Percentiles rank a stretch among this genome's conserved stretches.
Evolutionary conservation across 2,113 vertebrate species (phyloP).

Genomic region (Alces alces): DNA sequence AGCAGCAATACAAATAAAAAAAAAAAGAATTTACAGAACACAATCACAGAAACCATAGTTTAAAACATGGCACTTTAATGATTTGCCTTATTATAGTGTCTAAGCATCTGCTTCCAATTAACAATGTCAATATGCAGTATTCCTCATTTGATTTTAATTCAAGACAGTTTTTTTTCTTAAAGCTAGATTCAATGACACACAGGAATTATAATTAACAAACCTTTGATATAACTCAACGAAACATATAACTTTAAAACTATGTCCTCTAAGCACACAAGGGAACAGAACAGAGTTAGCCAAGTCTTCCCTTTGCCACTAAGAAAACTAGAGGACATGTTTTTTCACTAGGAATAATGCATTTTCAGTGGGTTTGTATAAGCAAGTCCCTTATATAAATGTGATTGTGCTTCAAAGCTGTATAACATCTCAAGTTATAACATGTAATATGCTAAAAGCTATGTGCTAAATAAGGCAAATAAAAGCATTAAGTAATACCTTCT

Average conservation of each 20-base stretch:
- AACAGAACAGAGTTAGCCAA: background rate
- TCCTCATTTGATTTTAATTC: constrained; percentile 74
- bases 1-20: constrained; percentile 67
- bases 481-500: constrained; percentile 95
- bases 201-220: constrained; percentile 14
- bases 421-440: constrained; percentile 74
- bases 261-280: constrained; percentile 64
- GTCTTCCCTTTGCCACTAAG: constrained; percentile 54
- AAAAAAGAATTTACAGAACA: constrained; percentile 70
- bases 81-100: constrained; percentile 86
- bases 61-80: constrained; percentile 58
- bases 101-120: constrained; percentile 79
- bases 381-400: constrained; percentile 76
- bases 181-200: constrained; percentile 38
- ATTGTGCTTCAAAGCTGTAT: constrained; percentile 79
- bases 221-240: background rate
- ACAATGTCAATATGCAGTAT: constrained; percentile 77
- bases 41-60: constrained; percentile 79
- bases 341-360: constrained; percentile 79
- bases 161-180: constrained; percentile 39
- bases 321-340: constrained; percentile 64
- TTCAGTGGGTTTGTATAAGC: constrained; percentile 70
- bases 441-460: constrained; percentile 80
- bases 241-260: background rate
- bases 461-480: constrained; percentile 81